Conservation (phyloP, 2,113 vertebrate genomes). For the Zapus hudsonius region DNA sequence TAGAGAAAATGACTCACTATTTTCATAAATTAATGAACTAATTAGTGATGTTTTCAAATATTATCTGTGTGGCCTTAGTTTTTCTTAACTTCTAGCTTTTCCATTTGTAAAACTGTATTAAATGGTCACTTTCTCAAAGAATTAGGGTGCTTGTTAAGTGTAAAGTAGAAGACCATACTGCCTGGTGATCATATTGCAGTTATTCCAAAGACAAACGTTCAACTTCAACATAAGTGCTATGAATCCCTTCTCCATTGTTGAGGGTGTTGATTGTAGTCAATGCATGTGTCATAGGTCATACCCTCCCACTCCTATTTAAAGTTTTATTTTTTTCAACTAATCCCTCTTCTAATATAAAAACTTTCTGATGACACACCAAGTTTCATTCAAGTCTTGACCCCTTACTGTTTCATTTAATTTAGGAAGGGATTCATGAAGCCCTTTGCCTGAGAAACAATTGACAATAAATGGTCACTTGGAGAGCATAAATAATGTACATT, state of each 20-base stretch:
- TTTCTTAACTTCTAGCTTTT: not conserved
- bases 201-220: not conserved
- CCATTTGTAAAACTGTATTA: not conserved
- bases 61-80: not conserved
- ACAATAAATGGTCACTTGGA: too few species aligned
- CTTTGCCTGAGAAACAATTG: too few species aligned
- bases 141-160: not conserved
- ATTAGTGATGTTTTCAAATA: not conserved
- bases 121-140: not conserved
- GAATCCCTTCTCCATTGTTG: accelerated
- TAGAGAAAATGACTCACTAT: not conserved
- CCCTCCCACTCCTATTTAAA: too few species aligned
- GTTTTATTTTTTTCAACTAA: too few species aligned
- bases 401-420: too few species aligned
- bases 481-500: too few species aligned
- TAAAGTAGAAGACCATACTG: not conserved
- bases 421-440: too few species aligned
- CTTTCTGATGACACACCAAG: too few species aligned
- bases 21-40: too few species aligned
- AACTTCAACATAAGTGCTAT: not conserved
- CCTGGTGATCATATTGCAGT: not conserved
- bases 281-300: accelerated
- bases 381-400: too few species aligned
- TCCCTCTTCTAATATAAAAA: too few species aligned
- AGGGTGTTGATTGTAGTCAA: not conserved